Evolutionary conservation across 2,113 vertebrate species (phyloP).

Genomic region (Capreolus pygargus): DNA sequence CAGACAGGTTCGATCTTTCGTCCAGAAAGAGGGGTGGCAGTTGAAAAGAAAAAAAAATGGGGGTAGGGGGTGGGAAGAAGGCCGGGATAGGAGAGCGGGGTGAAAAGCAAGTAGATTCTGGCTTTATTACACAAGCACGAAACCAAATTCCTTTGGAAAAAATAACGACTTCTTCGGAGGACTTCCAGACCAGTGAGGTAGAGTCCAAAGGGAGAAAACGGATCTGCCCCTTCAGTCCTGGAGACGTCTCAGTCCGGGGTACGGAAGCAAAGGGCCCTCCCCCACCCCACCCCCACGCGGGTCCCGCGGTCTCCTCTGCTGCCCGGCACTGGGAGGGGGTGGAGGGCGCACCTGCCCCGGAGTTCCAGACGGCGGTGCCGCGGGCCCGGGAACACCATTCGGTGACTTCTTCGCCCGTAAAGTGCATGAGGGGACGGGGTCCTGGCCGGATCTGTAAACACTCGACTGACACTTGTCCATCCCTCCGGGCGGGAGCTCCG

Average conservation of each 20-base stretch:
- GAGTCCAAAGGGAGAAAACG: conserved; percentile 75
- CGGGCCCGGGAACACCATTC: neutral
- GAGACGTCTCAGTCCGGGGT: conserved; percentile 59
- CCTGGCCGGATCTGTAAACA: conserved; percentile 82
- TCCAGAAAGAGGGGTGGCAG: conserved; percentile 55
- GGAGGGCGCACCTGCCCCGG: conserved; percentile 1
- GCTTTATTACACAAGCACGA: conserved; percentile 79
- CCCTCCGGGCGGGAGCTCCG: conserved; percentile 18
- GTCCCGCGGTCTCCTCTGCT: neutral
- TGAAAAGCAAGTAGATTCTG: conserved; percentile 51
- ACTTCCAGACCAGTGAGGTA: conserved; percentile 85
- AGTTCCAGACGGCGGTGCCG: neutral
- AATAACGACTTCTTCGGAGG: conserved; percentile 78
- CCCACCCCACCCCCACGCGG: neutral
- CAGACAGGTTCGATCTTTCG: conserved; percentile 19
- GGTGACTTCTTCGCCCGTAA: conserved; percentile 71
- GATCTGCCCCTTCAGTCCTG: conserved; percentile 55
- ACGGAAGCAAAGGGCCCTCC: neutral
- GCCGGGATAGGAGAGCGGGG: neutral
- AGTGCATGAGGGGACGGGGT: conserved; percentile 79
- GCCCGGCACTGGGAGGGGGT: neutral
- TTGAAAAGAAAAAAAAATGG: neutral
- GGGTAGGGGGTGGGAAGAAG: neutral
- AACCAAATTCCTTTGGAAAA: conserved; percentile 81
- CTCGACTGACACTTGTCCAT: conserved; percentile 77